These are phyloP conservation scores for Hylyphantes graminicola DNA, from an alignment of 1,140 invertebrate species.

Conservation along the genomic window DNA sequence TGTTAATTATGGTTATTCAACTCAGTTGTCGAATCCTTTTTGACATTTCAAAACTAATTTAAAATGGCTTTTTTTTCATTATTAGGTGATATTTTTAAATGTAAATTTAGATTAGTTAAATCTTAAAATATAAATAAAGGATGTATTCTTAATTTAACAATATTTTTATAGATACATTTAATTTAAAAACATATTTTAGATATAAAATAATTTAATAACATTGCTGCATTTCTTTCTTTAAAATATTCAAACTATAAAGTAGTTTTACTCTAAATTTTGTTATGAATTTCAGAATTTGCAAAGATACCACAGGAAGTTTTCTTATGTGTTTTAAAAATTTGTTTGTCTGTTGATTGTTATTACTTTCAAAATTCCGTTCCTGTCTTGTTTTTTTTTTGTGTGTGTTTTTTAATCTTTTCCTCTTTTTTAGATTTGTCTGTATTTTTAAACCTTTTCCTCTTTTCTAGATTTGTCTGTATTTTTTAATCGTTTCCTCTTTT, in stretches of 20 bases:
- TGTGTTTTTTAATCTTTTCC: background rate
- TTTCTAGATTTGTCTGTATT: background rate
- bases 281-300: too few relatives aligned
- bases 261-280: too few relatives aligned
- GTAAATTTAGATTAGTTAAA: background rate
- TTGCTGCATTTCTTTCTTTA: too few relatives aligned
- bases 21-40: background rate
- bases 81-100: background rate
- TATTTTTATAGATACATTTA: too few relatives aligned
- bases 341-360: too few relatives aligned
- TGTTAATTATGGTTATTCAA: slow-evolving; percentile 15
- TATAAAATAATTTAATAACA: too few relatives aligned
- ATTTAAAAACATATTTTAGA: too few relatives aligned
- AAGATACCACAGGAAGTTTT: too few relatives aligned
- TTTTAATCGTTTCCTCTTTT: background rate
- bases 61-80: background rate
- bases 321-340: too few relatives aligned
- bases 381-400: background rate
- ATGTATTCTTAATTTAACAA: too few relatives aligned
- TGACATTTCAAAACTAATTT: background rate
- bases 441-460: background rate
- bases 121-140: background rate
- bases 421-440: slow-evolving; percentile 75
- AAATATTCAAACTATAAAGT: too few relatives aligned
- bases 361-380: background rate